phyloP scores from a whole-genome alignment of 2,113 vertebrate genomes.

The Oceanodroma tethys region DNA sequence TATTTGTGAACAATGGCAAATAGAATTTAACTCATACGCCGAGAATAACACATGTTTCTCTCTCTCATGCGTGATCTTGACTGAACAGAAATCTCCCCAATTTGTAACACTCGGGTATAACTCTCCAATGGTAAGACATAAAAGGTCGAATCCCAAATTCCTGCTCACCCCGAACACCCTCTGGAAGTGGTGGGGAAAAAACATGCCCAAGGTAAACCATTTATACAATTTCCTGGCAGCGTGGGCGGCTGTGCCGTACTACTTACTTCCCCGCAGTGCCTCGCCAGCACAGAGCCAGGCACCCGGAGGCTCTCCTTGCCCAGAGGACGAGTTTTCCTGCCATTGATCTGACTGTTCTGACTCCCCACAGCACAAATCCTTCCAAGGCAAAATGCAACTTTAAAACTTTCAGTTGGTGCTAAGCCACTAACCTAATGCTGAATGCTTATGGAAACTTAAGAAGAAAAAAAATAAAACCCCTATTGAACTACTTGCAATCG shows the following conservation, averaged over 20 bases:
- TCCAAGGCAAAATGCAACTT: neutral
- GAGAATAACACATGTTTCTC: neutral
- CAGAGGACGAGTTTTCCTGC: neutral
- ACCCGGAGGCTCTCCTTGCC: neutral
- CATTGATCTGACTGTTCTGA: neutral
- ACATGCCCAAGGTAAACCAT: neutral
- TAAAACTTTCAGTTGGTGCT: neutral
- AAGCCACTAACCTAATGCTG: neutral
- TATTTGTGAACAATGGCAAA: neutral
- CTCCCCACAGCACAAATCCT: neutral
- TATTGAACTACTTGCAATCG: slow-evolving; percentile 12
- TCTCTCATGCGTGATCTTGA: neutral
- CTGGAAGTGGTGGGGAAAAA: neutral
- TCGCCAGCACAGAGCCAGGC: neutral
- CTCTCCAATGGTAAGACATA: neutral
- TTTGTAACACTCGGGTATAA: neutral
- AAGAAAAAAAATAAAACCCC: neutral
- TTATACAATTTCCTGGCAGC: neutral
- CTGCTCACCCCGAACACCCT: neutral
- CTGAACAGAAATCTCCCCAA: neutral
- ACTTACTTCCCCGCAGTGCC: neutral
- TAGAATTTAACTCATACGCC: fast-evolving
- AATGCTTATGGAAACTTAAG: neutral
- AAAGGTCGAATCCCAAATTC: neutral
- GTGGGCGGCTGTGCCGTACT: neutral